These are phyloP conservation scores for Alsophila aescularia DNA, from an alignment of 2,888 invertebrate genomes.

Conservation along the genomic window DNA sequence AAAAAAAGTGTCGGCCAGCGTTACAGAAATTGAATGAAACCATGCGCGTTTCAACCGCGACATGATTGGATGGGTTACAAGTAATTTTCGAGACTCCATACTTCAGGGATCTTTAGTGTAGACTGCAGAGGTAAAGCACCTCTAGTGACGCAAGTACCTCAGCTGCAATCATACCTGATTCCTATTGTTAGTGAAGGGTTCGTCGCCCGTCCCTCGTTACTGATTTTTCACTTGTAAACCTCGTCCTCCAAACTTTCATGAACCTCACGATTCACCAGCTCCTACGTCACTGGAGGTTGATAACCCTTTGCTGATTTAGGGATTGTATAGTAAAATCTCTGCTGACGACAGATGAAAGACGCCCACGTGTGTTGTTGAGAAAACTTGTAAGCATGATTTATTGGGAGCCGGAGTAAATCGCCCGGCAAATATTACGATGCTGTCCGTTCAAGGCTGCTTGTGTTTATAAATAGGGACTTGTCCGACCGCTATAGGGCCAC, in stretches of 20 bases:
- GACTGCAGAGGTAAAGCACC: background rate
- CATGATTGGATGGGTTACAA: conserved; percentile 3
- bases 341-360: conserved; percentile 23
- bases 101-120: background rate
- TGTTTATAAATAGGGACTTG: conserved; percentile 28
- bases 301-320: conserved; percentile 21
- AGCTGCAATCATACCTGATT: conserved; percentile 3
- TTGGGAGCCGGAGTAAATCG: conserved; percentile 12
- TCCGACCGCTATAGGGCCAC: conserved; percentile 7
- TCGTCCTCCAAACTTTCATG: conserved; percentile 26
- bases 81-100: background rate
- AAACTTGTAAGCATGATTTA: conserved; percentile 21
- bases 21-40: conserved; percentile 20
- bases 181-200: conserved; percentile 25
- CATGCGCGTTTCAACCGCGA: conserved; percentile 9
- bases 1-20: conserved; percentile 33
- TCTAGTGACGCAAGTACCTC: background rate
- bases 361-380: conserved; percentile 22
- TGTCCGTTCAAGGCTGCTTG: conserved; percentile 28
- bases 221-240: conserved; percentile 33
- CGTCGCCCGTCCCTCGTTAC: conserved; percentile 36
- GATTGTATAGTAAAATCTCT: conserved; percentile 16
- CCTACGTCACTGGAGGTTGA: conserved; percentile 16
- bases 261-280: background rate
- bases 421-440: conserved; percentile 21